Conservation (phyloP, 2,113 vertebrate genomes). For the Solea senegalensis region DNA sequence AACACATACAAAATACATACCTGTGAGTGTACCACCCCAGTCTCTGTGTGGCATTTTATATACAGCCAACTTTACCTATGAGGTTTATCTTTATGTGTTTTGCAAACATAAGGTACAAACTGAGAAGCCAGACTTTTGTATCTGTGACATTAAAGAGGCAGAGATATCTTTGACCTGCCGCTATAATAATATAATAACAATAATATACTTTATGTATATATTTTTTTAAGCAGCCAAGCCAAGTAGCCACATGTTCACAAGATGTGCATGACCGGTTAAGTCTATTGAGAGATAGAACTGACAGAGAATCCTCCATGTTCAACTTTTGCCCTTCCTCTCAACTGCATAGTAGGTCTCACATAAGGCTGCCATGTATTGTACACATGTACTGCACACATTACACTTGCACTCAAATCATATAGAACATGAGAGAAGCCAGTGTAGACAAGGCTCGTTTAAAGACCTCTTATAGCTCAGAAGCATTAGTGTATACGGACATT, state of each 20-base stretch:
- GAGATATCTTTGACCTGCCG: background rate
- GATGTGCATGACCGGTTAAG: background rate
- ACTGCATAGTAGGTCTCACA: conserved; percentile 20
- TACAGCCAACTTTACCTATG: conserved; percentile 8
- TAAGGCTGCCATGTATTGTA: conserved; percentile 7
- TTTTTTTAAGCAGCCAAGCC: background rate
- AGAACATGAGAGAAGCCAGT: conserved; percentile 38
- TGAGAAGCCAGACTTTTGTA: conserved; percentile 1
- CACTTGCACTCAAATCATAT: conserved; percentile 23
- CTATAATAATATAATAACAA: background rate
- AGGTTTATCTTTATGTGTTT: conserved; percentile 6
- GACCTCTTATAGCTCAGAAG: conserved; percentile 15
- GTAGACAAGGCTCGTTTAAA: conserved; percentile 8
- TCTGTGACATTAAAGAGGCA: conserved; percentile 5
- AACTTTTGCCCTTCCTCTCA: conserved; percentile 18
- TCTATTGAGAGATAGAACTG: background rate
- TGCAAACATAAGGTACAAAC: no score
- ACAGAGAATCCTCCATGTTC: background rate
- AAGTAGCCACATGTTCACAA: background rate
- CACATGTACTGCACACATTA: conserved; percentile 38
- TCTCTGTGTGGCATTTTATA: conserved; percentile 20
- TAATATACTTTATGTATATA: no score
- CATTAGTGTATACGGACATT: no score
- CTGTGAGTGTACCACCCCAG: conserved; percentile 1
- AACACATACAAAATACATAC: conserved; percentile 38